Base-by-base conservation (phyloP, 2,113 vertebrate genomes). In the Rhizomys pruinosus region DNA sequence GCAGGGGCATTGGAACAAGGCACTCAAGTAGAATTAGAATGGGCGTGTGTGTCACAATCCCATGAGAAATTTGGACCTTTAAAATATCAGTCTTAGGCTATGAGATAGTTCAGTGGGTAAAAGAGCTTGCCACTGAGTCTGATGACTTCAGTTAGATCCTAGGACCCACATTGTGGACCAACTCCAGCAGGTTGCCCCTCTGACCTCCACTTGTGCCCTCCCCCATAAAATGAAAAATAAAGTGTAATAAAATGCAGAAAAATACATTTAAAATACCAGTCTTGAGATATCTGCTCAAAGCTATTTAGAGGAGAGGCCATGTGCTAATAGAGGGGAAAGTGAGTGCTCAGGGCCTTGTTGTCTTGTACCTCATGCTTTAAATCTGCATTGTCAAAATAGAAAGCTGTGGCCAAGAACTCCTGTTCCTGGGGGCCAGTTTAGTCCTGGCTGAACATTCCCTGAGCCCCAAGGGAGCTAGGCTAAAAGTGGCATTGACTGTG, bases 1-100 rank as follows among this genome's bases (percentile, higher is more conserved):
- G 15, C 0, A 0, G 23, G 7, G 59, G 0, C 37, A 7, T 47
- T 42, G 47, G 39, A 22, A 42, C 16, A 25, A 42, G 52, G 17
- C 27, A 6, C 13, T 7, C 0, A 2, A 11, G 8, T 22, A 34
- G 73, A 0, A 3, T 27, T 79, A 10, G 59, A 9, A 20, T 63
- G 68, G 32, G 37, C 20, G 0, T 61, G 25, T 17, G 3, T 47
- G 25, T 37, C 32, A 66, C 47, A 1, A 4, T 19, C 32, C 47
- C 15, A 19, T 7, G 15, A 64, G 12, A 76, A 32, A 47, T 77
- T 27, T 27, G 44, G 29, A 52, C 12, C 17, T 37, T 47, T 57
- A 66, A 74, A 55, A 77, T 37, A 39, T 52, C 77, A 79, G 77
- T 4, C 47, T 32, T 27, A 42, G 61, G 17, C 80, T 66, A 15